A percentile compares a stretch with the other conserved stretches of the same genome.
These are phyloP conservation scores for Proterorhinus semilunaris DNA, from an alignment of 2,113 vertebrate genomes.

Conservation along the genomic window DNA sequence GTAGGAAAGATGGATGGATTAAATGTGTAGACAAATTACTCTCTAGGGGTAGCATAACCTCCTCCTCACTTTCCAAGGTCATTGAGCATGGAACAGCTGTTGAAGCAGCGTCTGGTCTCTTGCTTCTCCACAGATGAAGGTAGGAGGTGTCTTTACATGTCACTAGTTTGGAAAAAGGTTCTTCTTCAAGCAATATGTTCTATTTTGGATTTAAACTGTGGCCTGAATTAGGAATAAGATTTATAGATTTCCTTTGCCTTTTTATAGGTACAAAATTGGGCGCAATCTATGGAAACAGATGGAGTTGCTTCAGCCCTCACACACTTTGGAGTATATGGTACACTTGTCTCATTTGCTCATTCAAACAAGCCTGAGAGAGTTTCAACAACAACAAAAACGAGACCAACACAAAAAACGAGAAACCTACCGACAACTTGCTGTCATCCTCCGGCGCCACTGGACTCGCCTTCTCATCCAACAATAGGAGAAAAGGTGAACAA, in stretches of 20 bases:
- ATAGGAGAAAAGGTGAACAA: conserved; percentile 55
- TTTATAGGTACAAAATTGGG: conserved; percentile 9
- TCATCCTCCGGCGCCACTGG: conserved; percentile 74
- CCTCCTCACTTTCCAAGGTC: conserved; percentile 30
- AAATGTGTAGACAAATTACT: not conserved
- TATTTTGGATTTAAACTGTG: not conserved
- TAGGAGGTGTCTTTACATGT: conserved; percentile 64
- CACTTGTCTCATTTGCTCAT: conserved; percentile 31
- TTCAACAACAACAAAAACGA: conserved; percentile 41
- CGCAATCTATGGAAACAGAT: conserved; percentile 57
- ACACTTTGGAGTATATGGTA: conserved; percentile 64
- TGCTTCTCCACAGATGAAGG: conserved; percentile 49
- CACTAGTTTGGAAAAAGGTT: not conserved
- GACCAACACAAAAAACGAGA: conserved; percentile 64
- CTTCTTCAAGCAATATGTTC: no score
- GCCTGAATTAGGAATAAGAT: conserved; percentile 11
- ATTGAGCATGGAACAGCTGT: conserved; percentile 51
- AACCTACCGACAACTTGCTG: conserved; percentile 79
- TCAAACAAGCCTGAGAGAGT: conserved; percentile 23
- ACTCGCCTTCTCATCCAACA: conserved; percentile 77
- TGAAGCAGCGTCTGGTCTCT: conserved; percentile 25
- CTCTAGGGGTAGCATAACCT: not conserved
- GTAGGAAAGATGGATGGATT: not conserved
- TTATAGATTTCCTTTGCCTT: conserved; percentile 18
- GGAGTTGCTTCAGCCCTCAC: conserved; percentile 74